Conservation (phyloP, 2,113 vertebrate species). For the Chamaea fasciata region DNA sequence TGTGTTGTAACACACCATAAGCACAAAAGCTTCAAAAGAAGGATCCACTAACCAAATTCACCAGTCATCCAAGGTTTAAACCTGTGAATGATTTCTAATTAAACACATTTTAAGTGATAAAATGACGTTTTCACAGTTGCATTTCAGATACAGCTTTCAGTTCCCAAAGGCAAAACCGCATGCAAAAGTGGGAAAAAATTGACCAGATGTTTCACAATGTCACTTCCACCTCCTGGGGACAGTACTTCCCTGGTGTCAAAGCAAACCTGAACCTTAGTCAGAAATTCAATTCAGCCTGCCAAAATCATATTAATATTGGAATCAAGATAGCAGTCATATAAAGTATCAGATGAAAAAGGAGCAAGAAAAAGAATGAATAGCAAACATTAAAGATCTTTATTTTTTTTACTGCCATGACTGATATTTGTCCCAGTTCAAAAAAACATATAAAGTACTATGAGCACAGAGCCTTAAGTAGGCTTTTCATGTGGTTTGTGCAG, state of each 20-base stretch:
- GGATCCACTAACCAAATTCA: background rate
- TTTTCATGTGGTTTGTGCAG: background rate
- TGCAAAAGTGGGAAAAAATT: background rate
- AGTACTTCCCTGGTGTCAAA: background rate
- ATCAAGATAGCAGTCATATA: background rate
- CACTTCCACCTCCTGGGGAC: background rate
- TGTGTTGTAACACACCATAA: background rate
- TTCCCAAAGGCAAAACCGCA: background rate
- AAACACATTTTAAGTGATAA: background rate
- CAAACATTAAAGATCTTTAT: background rate
- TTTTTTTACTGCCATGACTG: background rate
- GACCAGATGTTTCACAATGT: background rate
- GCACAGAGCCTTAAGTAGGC: background rate
- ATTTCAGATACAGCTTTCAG: background rate
- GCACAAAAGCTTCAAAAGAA: background rate
- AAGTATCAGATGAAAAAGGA: background rate
- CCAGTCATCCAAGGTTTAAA: background rate
- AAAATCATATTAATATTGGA: background rate
- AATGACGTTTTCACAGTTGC: background rate
- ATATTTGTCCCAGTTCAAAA: background rate
- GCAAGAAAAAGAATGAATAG: background rate
- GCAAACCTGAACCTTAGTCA: background rate
- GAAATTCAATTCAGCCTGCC: background rate
- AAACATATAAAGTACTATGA: background rate
- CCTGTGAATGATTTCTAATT: background rate